These are phyloP conservation scores for Parnassius smintheus DNA, from an alignment of 2,888 invertebrate species.

Conservation along the genomic window DNA sequence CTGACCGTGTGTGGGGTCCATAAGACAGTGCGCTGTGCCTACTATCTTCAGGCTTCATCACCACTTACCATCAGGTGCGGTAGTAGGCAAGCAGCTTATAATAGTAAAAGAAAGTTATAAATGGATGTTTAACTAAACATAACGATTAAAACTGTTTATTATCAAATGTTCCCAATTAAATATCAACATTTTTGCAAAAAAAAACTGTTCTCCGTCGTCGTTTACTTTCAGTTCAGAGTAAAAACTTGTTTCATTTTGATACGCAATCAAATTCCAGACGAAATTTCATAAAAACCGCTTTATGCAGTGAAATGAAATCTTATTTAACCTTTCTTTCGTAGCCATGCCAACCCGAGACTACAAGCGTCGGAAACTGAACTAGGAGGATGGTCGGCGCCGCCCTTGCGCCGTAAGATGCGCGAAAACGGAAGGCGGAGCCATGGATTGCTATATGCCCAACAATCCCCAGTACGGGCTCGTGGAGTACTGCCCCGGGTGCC, in stretches of 20 bases:
- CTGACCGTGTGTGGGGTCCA: too few species aligned
- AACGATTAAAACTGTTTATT: too few species aligned
- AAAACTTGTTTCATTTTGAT: neutral
- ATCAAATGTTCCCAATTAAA: too few species aligned
- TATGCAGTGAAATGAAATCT: neutral
- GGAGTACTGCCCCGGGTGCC: constrained; percentile 55
- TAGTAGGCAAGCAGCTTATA: too few species aligned
- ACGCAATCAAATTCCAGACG: neutral
- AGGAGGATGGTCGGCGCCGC: constrained; percentile 44
- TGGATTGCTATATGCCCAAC: constrained; percentile 85
- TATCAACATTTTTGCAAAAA: neutral
- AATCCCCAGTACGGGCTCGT: constrained; percentile 84
- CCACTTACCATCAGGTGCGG: too few species aligned
- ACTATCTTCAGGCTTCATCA: too few species aligned
- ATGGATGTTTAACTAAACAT: too few species aligned
- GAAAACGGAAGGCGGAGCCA: constrained; percentile 63
- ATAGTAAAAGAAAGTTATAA: too few species aligned
- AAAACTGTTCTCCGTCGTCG: neutral
- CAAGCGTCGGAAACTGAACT: constrained; percentile 55
- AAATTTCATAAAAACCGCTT: neutral
- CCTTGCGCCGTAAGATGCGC: constrained; percentile 63
- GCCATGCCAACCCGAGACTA: constrained; percentile 59
- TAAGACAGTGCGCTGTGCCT: too few species aligned
- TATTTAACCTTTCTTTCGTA: constrained; percentile 36
- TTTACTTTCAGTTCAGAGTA: neutral